Percentiles rank a stretch among this genome's conserved stretches.
Conservation (phyloP, 2,888 invertebrate genomes). For the Heliconius sara region DNA sequence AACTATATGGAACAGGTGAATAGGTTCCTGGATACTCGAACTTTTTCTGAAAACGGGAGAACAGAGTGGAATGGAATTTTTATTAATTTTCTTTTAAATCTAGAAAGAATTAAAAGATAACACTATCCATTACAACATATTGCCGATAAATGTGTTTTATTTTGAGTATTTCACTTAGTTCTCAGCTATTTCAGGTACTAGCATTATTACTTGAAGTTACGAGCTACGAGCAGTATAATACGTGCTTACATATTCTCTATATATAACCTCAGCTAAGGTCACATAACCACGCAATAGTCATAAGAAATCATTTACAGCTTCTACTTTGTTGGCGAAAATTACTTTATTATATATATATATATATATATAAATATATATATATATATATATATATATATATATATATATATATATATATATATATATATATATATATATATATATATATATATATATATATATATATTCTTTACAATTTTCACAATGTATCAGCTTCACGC, state of each 20-base stretch:
- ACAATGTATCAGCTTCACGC: no score
- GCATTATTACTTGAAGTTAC: conserved; percentile 18
- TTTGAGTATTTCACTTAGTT: neutral
- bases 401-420: no score
- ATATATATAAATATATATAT: no score
- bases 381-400: no score
- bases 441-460: no score
- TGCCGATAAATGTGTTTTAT: neutral
- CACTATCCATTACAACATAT: neutral
- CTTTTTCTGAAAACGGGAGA: no score
- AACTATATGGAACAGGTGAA: no score
- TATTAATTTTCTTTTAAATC: neutral
- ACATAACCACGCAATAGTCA: conserved; percentile 12
- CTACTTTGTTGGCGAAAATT: neutral
- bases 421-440: no score
- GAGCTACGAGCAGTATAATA: conserved; percentile 3
- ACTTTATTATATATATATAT: no score
- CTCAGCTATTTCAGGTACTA: conserved; percentile 1
- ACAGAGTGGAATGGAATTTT: neutral
- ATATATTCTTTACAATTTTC: no score
- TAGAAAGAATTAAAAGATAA: neutral
- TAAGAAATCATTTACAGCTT: conserved; percentile 19
- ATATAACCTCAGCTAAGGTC: conserved; percentile 13
- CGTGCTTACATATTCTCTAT: conserved; percentile 17
- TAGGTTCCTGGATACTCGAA: no score